A percentile compares a stretch with the other conserved stretches of the same genome.
Conservation (phyloP, 2,797 vertebrate genomes). For the Salmo trutta region DNA sequence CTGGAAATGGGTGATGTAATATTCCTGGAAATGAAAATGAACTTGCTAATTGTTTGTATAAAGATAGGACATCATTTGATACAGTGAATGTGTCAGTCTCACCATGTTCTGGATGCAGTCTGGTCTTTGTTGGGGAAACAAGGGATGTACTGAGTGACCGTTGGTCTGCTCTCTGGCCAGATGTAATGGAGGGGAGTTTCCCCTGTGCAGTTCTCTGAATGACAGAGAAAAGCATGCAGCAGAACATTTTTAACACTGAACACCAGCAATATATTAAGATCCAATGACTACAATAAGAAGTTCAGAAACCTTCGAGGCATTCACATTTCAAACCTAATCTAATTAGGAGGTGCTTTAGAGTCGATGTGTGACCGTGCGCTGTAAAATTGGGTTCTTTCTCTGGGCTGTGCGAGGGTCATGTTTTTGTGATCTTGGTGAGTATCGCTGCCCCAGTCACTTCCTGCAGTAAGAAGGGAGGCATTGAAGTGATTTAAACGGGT, state of each 20-base stretch:
- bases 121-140: conserved; percentile 84
- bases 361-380: not conserved
- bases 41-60: not conserved
- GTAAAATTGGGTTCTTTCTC: not conserved
- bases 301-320: not conserved
- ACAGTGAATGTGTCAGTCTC: conserved; percentile 35
- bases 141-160: conserved; percentile 61
- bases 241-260: not conserved
- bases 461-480: not conserved
- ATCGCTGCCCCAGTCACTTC: not conserved
- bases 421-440: not conserved
- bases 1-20: not conserved
- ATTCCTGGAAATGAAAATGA: not conserved
- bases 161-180: conserved; percentile 82
- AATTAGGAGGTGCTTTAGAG: not conserved
- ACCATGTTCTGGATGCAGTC: conserved; percentile 86
- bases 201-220: conserved; percentile 79
- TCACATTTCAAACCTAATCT: not conserved
- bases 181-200: conserved; percentile 76
- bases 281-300: not conserved
- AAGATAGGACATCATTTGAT: no score
- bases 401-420: not conserved
- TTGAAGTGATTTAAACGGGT: not conserved
- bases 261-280: not conserved
- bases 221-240: not conserved